Evolutionary conservation across 2,888 invertebrate genomes (phyloP), one percentile per base, ranked within the genome.

Genomic region (Plagiodera versicolora): DNA sequence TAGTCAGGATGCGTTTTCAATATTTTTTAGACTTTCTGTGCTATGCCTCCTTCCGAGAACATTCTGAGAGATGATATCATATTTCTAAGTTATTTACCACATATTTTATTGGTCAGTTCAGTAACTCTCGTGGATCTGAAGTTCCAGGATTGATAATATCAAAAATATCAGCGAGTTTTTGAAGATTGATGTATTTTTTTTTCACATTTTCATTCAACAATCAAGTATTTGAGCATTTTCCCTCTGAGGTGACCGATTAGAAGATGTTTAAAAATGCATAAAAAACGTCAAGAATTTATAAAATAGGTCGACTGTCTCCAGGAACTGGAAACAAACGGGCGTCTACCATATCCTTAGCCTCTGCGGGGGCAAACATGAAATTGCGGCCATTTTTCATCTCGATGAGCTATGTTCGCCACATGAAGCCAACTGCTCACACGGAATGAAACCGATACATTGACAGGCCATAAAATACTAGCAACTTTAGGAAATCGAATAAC

Each of bases 321-420:
- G 10, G 11, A 32, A 32, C 1, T 6, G 9, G 32, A 11, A 32
- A 11, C 8, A 11, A 32, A 9, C 8, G 11, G 10, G 32, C 32
- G 32, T 10, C 11, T 11, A 32, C 32, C n/a, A n/a, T 11, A 32
- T 11, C 8, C 2, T 32, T 2, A 10, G 6, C 2, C 32, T 57
- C 51, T 50, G 19, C 28, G 39, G 57, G 57, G 57, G 57, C 51
- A 18, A 57, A 57, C 57, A 30, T 48, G 46, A 57, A 57, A 57
- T 57, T 57, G 57, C 57, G 10, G 51, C 51, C 10, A 32, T 32
- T 6, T 32, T 32, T 32, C 32, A 32, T 32, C 32, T 6, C 32
- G 9, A 32, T 32, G 32, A 32, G 9, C 6, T 24, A 24, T 32
- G 32, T 2, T 32, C 32, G 10, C 32, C 11, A 11, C 32, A 32